A percentile compares a stretch with the other conserved stretches of the same genome.
Evolutionary conservation across 2,113 vertebrate species (phyloP).

Genomic region (Actenoides hombroni): DNA sequence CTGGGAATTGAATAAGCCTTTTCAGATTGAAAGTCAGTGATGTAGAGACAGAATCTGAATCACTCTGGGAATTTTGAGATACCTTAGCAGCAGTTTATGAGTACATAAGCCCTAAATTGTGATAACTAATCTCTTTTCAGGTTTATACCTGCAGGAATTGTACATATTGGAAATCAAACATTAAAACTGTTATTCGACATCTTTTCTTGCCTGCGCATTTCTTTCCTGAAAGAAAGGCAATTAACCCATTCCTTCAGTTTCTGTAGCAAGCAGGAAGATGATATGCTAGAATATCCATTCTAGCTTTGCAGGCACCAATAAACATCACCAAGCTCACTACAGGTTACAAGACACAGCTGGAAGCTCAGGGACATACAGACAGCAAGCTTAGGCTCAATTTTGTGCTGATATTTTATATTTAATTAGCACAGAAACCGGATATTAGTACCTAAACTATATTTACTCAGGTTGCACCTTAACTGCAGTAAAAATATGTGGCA

Average conservation of each 20-base stretch:
- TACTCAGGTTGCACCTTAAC: not conserved
- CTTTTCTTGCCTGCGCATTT: not conserved
- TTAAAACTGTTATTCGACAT: not conserved
- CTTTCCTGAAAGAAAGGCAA: not conserved
- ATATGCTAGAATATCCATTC: not conserved
- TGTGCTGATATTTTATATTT: not conserved
- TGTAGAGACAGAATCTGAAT: not conserved
- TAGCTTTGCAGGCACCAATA: not conserved
- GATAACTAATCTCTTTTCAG: conserved; percentile 33
- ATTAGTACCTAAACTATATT: not conserved
- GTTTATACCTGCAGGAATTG: conserved; percentile 17
- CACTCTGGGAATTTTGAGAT: not conserved
- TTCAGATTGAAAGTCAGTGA: not conserved
- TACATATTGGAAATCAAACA: conserved; percentile 21
- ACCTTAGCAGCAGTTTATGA: not conserved
- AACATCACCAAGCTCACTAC: not conserved
- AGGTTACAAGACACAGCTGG: not conserved
- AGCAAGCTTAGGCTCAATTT: not conserved
- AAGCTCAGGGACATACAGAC: not conserved
- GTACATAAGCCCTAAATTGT: not conserved
- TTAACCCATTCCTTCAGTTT: not conserved
- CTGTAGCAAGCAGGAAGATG: not conserved
- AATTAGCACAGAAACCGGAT: not conserved
- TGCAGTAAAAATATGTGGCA: not conserved
- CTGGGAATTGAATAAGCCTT: not conserved